Evolutionary conservation across 2,113 vertebrate species (phyloP).

Genomic region (Engystomops pustulosus): DNA sequence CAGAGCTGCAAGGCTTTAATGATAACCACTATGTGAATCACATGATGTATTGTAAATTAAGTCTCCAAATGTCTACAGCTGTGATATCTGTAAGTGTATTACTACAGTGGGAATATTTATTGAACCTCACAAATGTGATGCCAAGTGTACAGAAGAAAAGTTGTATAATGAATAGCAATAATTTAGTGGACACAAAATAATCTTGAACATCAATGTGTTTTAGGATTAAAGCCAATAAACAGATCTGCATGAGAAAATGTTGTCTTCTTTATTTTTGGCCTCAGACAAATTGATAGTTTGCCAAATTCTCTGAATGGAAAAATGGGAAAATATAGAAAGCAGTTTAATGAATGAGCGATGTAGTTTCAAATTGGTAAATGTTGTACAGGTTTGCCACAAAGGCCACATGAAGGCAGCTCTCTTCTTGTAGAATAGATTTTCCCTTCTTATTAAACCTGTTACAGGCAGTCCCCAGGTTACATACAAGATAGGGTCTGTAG

Average conservation of each 20-base stretch:
- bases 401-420: background rate
- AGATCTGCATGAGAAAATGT: conserved; percentile 47
- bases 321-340: conserved; percentile 14
- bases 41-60: no score
- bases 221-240: conserved; percentile 34
- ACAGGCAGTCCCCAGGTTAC: no score
- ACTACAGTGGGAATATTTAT: background rate
- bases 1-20: no score
- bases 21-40: no score
- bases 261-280: conserved; percentile 46
- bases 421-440: no score
- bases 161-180: background rate
- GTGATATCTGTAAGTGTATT: background rate
- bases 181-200: conserved; percentile 8
- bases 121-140: background rate
- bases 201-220: background rate
- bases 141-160: background rate
- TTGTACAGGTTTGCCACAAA: background rate
- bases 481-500: no score
- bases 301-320: conserved; percentile 34
- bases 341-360: conserved; percentile 30
- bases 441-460: no score
- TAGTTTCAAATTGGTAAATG: background rate
- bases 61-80: background rate
- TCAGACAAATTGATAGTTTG: conserved; percentile 8